Conservation (phyloP, 2,888 invertebrate genomes). For the Flabesymbios commensalis region DNA sequence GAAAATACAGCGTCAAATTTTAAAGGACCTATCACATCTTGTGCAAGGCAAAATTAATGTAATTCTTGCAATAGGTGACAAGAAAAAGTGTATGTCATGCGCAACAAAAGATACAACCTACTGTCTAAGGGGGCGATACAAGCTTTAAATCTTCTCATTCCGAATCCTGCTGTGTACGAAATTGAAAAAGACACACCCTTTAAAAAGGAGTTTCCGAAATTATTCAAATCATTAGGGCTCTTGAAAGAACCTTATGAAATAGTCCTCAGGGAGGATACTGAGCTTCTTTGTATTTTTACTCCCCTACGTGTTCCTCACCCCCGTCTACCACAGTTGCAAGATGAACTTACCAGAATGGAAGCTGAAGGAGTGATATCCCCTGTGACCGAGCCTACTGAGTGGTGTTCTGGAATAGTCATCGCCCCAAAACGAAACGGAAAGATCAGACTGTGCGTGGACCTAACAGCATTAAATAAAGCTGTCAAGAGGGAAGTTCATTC, state of each 20-base stretch:
- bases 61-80: background rate
- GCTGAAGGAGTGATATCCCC: slow-evolving; percentile 41
- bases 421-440: slow-evolving; percentile 36
- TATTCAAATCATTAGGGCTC: background rate
- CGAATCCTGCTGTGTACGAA: background rate
- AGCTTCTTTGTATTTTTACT: slow-evolving; percentile 38
- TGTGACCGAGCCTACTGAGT: slow-evolving; percentile 46
- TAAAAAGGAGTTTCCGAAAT: background rate
- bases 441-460: slow-evolving; percentile 22
- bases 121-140: background rate
- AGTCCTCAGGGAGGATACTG: slow-evolving; percentile 28
- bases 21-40: background rate
- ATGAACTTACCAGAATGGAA: slow-evolving; percentile 42
- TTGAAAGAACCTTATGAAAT: background rate
- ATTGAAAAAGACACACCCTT: background rate
- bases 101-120: background rate
- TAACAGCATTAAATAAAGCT: slow-evolving; percentile 13
- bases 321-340: slow-evolving; percentile 39
- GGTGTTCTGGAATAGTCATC: slow-evolving; percentile 52
- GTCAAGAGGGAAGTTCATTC: slow-evolving; percentile 12
- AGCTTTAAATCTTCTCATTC: background rate
- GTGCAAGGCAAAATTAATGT: background rate
- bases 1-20: background rate
- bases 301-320: slow-evolving; percentile 50
- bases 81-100: slow-evolving; percentile 4